Conservation (phyloP, 2,888 invertebrate genomes). For the Miltochrista miniata region DNA sequence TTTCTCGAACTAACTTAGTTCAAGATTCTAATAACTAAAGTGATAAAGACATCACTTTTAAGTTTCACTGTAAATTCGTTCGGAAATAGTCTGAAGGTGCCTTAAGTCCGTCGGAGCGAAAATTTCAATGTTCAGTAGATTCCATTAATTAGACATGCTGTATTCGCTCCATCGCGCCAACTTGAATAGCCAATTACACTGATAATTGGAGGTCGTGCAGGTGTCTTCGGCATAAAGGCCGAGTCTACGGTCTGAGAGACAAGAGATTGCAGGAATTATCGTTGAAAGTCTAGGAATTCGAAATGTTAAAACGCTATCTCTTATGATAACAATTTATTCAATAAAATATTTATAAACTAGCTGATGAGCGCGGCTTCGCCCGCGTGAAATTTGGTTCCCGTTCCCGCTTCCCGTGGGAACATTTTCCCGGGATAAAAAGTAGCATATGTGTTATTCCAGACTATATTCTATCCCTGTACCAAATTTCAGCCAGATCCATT, state of each 20-base stretch:
- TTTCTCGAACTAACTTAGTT: too few species aligned
- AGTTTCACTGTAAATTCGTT: constrained; percentile 56
- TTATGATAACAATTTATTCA: too few species aligned
- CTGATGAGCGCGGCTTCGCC: too few species aligned
- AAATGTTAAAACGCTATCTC: neutral
- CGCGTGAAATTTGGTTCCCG: too few species aligned
- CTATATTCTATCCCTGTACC: too few species aligned
- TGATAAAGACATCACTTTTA: constrained; percentile 31
- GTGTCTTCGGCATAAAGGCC: constrained; percentile 71
- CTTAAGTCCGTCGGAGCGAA: constrained; percentile 64
- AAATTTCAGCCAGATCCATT: too few species aligned
- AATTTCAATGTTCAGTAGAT: constrained; percentile 80
- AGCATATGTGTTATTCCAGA: too few species aligned
- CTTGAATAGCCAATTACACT: constrained; percentile 81
- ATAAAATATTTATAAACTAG: too few species aligned
- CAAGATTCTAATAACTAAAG: constrained; percentile 7
- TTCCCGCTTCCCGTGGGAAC: too few species aligned
- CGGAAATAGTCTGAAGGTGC: constrained; percentile 46
- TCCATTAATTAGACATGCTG: constrained; percentile 77
- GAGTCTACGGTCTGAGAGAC: constrained; percentile 30
- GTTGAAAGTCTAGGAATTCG: neutral
- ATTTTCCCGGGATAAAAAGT: too few species aligned
- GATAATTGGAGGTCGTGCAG: constrained; percentile 80
- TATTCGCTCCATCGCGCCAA: constrained; percentile 70
- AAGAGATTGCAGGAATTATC: neutral